phyloP scores from a whole-genome alignment of 2,113 vertebrate genomes.

The Machaerirhynchus nigripectus region DNA sequence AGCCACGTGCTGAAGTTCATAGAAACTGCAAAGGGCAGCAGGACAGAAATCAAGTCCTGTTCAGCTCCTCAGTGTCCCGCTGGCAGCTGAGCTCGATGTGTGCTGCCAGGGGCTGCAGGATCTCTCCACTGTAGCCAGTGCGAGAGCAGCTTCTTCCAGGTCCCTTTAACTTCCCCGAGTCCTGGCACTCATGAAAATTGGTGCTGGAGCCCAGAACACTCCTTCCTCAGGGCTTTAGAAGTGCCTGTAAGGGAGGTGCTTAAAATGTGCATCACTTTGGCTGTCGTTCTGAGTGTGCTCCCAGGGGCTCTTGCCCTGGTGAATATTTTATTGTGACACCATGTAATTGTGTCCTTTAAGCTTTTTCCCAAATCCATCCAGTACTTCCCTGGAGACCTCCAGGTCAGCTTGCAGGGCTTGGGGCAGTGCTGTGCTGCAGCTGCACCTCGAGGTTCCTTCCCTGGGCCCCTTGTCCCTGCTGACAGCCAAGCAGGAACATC shows the following conservation, averaged over 20 bases:
- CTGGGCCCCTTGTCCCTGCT: neutral
- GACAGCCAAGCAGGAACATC: neutral
- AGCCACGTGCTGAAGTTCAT: neutral
- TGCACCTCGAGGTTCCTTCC: neutral
- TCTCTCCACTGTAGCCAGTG: rapidly evolving
- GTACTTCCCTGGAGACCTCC: neutral
- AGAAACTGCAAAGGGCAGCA: neutral
- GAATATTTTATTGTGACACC: neutral
- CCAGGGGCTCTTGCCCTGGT: rapidly evolving
- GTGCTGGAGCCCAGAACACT: neutral
- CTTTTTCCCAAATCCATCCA: rapidly evolving
- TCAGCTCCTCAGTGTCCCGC: neutral
- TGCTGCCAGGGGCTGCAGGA: neutral
- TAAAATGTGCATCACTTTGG: neutral
- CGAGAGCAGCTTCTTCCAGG: neutral
- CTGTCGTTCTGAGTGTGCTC: rapidly evolving
- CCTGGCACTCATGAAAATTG: neutral
- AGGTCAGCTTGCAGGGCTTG: no score
- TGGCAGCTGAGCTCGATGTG: rapidly evolving
- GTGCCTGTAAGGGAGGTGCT: neutral
- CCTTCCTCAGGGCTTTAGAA: neutral
- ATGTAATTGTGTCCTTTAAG: neutral
- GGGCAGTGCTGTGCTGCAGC: neutral
- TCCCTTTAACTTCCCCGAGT: neutral
- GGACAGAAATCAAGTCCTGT: neutral